Base-by-base conservation (phyloP, 2,888 invertebrate genomes). In the Dolichopus griseipennis region DNA sequence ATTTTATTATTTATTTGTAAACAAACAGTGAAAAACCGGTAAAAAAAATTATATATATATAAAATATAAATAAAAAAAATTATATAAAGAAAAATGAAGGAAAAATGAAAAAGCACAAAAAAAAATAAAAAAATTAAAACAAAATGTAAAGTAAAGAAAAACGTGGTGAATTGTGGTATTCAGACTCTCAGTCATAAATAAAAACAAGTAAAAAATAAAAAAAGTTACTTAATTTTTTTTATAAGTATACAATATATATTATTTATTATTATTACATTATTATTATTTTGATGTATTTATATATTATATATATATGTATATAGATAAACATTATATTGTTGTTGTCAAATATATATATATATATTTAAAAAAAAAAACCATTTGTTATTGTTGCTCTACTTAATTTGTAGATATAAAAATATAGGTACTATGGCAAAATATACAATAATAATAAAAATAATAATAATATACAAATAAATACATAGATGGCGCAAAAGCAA, bases 1-100 rank as follows among this genome's bases (percentile, higher is more conserved):
- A 52, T 52, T 52, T 52, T 52, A 52, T 52, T 52, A 52, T 52
- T 52, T 52, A 52, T 52, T 52, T 52, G 52, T 52, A 52, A 52
- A 52, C 52, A 52, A 52, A 52, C 15, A 52, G 18, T 12, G 52
- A 52, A 18, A 52, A 52, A 52, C 15, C 52, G 18, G 52, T 12
- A 18, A 52, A 52, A 52, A 37, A n/a, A 18, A 52, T 15, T 12
- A 18, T 18, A 52, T 18, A 52, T 37, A 52, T 18, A 12, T 12
- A 52, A 52, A 18, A 52, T 12, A 52, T 18, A 18, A 52, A 52
- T 52, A 52, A 52, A 52, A 12, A 52, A 18, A 52, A 52, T 18
- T 18, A 18, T 18, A 18, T 12, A 41, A 12, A 12, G 15, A 27
- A 27, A 27, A 27, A 27, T 41, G 15, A 41, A 41, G 41, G 8